These are phyloP conservation scores for Procambarus clarkii DNA, from an alignment of 1,140 invertebrate species.

Conservation along the genomic window DNA sequence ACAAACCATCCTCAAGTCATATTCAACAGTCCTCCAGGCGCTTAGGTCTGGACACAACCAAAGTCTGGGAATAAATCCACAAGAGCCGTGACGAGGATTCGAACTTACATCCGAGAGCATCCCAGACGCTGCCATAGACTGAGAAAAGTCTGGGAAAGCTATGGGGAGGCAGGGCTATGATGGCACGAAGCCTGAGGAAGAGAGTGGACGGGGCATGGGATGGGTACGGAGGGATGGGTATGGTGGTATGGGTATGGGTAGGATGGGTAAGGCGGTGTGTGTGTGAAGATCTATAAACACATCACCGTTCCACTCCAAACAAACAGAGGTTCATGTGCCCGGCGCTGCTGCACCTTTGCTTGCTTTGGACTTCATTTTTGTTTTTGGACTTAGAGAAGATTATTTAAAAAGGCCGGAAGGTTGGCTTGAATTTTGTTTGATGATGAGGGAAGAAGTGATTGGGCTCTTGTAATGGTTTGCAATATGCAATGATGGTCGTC, in stretches of 20 bases:
- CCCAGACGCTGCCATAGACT: too few species aligned
- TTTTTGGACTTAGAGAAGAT: not conserved
- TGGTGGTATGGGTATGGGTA: not conserved
- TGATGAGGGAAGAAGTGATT: not conserved
- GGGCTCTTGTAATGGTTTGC: not conserved
- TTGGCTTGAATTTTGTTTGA: not conserved
- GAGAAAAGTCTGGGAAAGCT: not conserved
- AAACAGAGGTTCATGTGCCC: slow-evolving; percentile 41
- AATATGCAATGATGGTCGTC: not conserved
- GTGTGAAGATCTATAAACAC: slow-evolving; percentile 32
- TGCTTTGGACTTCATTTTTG: slow-evolving; percentile 23
- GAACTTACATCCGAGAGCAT: too few species aligned
- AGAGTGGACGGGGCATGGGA: not conserved
- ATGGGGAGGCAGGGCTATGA: not conserved
- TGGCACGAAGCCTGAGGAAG: not conserved
- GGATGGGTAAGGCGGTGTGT: not conserved
- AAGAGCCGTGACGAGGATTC: too few species aligned
- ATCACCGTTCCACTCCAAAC: slow-evolving; percentile 38
- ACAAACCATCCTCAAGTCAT: too few species aligned
- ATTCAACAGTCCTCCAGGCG: too few species aligned
- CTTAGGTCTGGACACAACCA: too few species aligned
- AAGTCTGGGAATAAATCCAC: too few species aligned
- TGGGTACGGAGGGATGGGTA: not conserved
- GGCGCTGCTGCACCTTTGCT: not conserved
- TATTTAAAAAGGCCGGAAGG: not conserved